Percentiles rank a stretch among this genome's conserved stretches.
phyloP scores from a whole-genome alignment of 2,113 vertebrate species.

The Lophochroa leadbeateri region DNA sequence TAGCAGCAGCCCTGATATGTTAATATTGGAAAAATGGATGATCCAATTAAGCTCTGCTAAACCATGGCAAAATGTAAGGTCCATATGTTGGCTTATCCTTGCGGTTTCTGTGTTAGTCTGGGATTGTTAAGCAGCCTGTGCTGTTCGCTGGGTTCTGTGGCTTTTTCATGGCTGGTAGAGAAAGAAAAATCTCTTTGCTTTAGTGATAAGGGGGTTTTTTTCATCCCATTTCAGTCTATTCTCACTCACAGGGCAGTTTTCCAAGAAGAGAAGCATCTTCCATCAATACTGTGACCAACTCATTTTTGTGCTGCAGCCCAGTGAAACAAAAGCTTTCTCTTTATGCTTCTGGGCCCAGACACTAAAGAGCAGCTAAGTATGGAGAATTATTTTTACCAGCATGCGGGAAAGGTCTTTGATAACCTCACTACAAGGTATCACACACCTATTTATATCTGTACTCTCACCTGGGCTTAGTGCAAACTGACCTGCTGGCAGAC shows the following conservation, averaged over 20 bases:
- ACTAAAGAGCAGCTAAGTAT: background rate
- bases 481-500: background rate
- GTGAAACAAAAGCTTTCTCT: background rate
- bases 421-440: background rate
- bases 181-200: background rate
- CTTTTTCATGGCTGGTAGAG: background rate
- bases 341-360: background rate
- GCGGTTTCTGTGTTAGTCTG: background rate
- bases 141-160: background rate
- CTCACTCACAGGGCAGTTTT: background rate
- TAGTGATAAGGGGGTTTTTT: background rate
- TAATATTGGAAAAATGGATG: constrained; percentile 68
- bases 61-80: constrained; percentile 2
- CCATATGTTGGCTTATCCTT: constrained; percentile 52
- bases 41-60: constrained; percentile 67
- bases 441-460: background rate
- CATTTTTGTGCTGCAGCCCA: background rate
- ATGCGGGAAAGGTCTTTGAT: background rate
- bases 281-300: background rate
- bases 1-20: constrained; percentile 43
- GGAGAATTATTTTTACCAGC: background rate
- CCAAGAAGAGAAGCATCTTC: background rate
- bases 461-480: background rate
- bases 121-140: background rate
- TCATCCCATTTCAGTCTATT: background rate